Evolutionary conservation across 2,888 invertebrate genomes (phyloP).

Genomic region (Alsophila aescularia): DNA sequence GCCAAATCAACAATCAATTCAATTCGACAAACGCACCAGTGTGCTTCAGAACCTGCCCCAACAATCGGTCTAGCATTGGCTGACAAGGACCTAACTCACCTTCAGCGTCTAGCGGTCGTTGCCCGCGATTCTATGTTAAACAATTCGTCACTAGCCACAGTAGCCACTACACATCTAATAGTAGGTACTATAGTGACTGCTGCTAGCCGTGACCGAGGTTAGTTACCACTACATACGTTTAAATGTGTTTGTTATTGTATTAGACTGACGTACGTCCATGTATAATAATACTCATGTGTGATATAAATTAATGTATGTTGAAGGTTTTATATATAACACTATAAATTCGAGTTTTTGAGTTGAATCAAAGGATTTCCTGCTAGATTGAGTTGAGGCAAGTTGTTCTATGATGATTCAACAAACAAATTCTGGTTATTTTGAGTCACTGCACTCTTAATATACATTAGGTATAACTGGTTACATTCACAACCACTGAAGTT

Average conservation of each 20-base stretch:
- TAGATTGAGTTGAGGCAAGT: background rate
- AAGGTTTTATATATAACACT: too few relatives aligned
- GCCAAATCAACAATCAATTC: background rate
- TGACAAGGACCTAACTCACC: slow-evolving; percentile 10
- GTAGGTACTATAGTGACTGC: background rate
- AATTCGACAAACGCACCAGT: background rate
- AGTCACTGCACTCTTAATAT: background rate
- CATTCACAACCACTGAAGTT: too few relatives aligned
- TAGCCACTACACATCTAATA: too few relatives aligned
- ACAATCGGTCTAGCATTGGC: slow-evolving; percentile 16
- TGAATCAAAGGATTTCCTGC: background rate
- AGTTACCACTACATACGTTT: slow-evolving; percentile 2
- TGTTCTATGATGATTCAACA: background rate
- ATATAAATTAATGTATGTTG: too few relatives aligned
- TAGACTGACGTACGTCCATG: too few relatives aligned
- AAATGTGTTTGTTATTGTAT: background rate
- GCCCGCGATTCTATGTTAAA: slow-evolving; percentile 17
- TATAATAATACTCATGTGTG: too few relatives aligned
- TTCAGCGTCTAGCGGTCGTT: slow-evolving; percentile 12
- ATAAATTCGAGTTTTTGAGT: too few relatives aligned
- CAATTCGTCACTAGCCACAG: slow-evolving; percentile 10
- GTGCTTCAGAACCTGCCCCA: slow-evolving; percentile 21
- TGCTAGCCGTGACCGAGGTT: slow-evolving; percentile 14
- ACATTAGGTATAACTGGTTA: too few relatives aligned
- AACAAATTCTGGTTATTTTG: background rate